Conservation (phyloP, 2,888 invertebrate genomes). For the Drosophila kuntzei region DNA sequence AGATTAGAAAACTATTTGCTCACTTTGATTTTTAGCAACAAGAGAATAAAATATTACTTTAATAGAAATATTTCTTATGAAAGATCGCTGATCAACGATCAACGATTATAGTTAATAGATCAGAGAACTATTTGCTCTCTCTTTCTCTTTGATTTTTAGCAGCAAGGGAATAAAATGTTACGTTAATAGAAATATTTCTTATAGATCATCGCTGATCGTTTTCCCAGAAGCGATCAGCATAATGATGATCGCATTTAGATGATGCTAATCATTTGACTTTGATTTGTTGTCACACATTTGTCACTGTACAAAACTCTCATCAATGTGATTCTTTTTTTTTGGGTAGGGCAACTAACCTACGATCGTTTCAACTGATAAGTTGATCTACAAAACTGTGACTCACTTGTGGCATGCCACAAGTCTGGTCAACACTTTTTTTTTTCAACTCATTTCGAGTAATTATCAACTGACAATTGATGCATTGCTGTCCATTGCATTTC, state of each 20-base stretch:
- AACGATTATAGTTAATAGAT: not conserved
- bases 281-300: constrained; percentile 80
- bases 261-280: constrained; percentile 59
- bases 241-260: constrained; percentile 34
- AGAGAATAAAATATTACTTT: not conserved
- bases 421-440: constrained; percentile 66
- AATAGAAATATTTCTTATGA: not conserved
- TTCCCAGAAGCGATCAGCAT: constrained; percentile 3
- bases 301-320: constrained; percentile 69
- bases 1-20: not conserved
- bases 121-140: no score
- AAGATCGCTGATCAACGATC: constrained; percentile 2
- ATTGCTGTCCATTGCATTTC: constrained; percentile 57
- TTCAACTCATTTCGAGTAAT: constrained; percentile 57
- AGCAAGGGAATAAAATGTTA: not conserved
- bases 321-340: constrained; percentile 20
- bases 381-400: constrained; percentile 62
- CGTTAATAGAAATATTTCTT: not conserved
- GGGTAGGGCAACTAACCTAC: constrained; percentile 14
- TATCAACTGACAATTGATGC: constrained; percentile 57
- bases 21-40: not conserved
- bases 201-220: not conserved
- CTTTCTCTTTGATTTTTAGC: no score
- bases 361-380: constrained; percentile 35
- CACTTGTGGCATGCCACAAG: constrained; percentile 36